Evolutionary conservation across 2,113 vertebrate genomes (phyloP), one percentile per base, ranked within the genome.

Genomic region (Periophthalmodon schlosseri): DNA sequence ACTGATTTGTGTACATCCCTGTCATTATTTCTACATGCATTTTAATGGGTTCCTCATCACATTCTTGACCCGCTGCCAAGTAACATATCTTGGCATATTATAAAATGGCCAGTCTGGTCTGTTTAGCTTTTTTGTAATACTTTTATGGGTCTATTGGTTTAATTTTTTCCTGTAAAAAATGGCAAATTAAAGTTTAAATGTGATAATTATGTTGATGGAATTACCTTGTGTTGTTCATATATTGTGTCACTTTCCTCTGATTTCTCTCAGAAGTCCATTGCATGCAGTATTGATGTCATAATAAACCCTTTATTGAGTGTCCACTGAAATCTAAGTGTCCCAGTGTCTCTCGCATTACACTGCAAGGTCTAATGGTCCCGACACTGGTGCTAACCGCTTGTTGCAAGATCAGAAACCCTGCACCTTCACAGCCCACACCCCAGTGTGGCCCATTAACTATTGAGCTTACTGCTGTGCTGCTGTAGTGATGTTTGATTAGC

Each of bases 371-470:
- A 67, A 78, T 23, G 44, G 57, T 46, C 74, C 13, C 44, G 49
- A 20, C 46, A 7, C 14, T 15, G 46, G 68, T 49, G 56, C 56
- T 44, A 44, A 69, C 68, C n/a, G n/a, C 18, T 73, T 54, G 7
- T 16, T 65, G 64, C 79, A 33, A 47, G 72, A 76, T 70, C 24
- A 75, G 83, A 84, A 88, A 87, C 80, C 72, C 67, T 74, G 82
- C 86, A 84, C 84, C 80, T 84, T 77, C 14, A 36, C 46, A 69
- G 68, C 56, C 75, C 39, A 36, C 10, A 72, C 57, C 34, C 72
- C 78, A 70, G 63, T 74, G 64, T 70, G 78, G 15, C 5, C 8
- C 68, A 83, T 85, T 69, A 76, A 81, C 61, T 63, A 82, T 74
- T 84, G 33, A 87, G 61, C 61, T 69, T 46, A 63, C 50, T 21